Base-by-base conservation (phyloP, 2,113 vertebrate species). In the Irena cyanogastra region DNA sequence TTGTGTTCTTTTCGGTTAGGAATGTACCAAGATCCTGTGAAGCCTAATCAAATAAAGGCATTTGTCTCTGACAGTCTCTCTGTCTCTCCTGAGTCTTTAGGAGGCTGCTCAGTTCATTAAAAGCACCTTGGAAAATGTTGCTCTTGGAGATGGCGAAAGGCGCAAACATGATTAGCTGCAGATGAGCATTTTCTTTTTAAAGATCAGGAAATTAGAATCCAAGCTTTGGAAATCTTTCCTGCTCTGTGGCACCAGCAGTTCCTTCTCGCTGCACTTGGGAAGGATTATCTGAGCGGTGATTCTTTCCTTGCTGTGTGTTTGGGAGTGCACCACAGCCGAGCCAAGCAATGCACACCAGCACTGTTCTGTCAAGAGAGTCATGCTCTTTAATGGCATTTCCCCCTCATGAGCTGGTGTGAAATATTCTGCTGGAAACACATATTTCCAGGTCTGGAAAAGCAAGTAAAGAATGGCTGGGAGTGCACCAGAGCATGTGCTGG, bases 91-190 rank as follows among this genome's bases (percentile, higher is more conserved):
- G 92, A 93, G 78, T 52, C 39, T 95, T 89, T 68, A 74, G 33
- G 66, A 83, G 21, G 35, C 57, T 39, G 50, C 18, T 91, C 45
- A 74, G 23, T 65, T 85, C 87, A 88, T 93, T 95, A 95, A 95
- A 92, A 88, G 7, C 78, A 95, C 87, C 85, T 88, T 77, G 30
- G 82, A 94, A 90, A 87, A 77, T 83, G 35, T 95, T 96, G 68
- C 49, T 95, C 22, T 95, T 94, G 93, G 95, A 95, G 88, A 56
- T 17, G 24, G 57, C 0, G 2, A 66, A 88, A 88, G 59, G 66
- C 10, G 1, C 41, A 88, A 92, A 78, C 52, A 41, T 28, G 85
- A 93, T 88, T 88, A 93, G 85, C 50, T 79, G 30, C 87, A 89
- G 91, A 93, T 94, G 70, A 91, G 22, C 50, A 59, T 41, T 49